Evolutionary conservation across 2,888 invertebrate species (phyloP), one percentile per base, ranked within the genome.

Genomic region (Drosophila barbarae): DNA sequence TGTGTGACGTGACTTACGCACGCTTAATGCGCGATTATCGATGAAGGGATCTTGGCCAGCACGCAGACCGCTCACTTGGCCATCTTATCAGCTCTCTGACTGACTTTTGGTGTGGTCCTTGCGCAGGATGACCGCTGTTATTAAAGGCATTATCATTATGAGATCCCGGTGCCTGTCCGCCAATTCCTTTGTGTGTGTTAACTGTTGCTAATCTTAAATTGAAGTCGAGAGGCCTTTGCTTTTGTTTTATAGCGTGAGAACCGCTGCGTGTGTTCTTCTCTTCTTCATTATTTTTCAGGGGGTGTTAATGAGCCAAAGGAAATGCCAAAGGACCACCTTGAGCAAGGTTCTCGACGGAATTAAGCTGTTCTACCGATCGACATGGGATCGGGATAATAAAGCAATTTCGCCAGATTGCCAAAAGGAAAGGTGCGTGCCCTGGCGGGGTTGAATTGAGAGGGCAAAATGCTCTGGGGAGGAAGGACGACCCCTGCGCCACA

Each of bases 271-370:
- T 87, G 87, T 84, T 44, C 55, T 39, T 12, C 34, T 41, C 23
- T 58, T 44, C 50, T 41, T 64, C 0, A 13, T 23, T 41, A 15
- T 8, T 32, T n/a, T n/a, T 23, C 15, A 72, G 28, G 65, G 76
- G 79, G 84, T 86, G 84, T 85, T 85, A 84, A 84, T 84, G 84
- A 86, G 84, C 85, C 84, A 73, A 83, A 78, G 82, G 85, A 86
- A 83, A 85, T 83, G 76, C 71, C 46, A 42, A 36, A 52, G 67
- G 76, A 85, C 84, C 82, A 84, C 84, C 84, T 66, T 51, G 68
- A 56, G 71, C 72, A 66, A 10, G 35, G 18, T 13, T n/a, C 34
- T 47, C 41, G 26, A 6, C 10, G 34, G 53, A 72, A 84, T 84
- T 54, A 81, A 81, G 79, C 72, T 70, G 82, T 78, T 84, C 69